A percentile compares a stretch with the other conserved stretches of the same genome.
phyloP scores from a whole-genome alignment of 2,888 invertebrate genomes.

The Drosophila paramelanica region DNA sequence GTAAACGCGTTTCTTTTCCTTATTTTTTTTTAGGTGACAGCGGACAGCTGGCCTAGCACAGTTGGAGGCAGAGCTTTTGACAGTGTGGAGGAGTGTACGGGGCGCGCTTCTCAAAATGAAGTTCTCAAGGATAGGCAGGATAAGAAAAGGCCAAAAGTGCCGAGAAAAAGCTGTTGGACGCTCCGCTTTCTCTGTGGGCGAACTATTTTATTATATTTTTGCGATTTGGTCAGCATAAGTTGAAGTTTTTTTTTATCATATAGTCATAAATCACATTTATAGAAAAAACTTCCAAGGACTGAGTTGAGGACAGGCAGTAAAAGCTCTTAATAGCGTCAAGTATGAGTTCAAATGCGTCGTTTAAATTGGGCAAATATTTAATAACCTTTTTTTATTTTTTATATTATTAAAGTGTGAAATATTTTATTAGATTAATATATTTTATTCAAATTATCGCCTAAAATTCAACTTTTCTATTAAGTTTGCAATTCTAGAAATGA shows the following conservation, averaged over 20 bases:
- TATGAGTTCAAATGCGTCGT: not conserved
- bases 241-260: conserved; percentile 22
- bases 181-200: conserved; percentile 30
- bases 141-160: conserved; percentile 18
- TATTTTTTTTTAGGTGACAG: conserved; percentile 53
- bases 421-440: no score
- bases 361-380: not conserved
- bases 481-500: no score
- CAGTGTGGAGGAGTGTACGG: conserved; percentile 1
- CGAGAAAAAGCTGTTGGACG: conserved; percentile 34
- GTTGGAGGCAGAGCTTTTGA: conserved; percentile 11
- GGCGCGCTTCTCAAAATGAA: conserved; percentile 60
- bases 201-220: conserved; percentile 58
- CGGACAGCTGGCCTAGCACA: conserved; percentile 64
- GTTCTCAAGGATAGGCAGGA: conserved; percentile 55
- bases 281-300: conserved; percentile 21
- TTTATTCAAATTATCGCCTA: no score
- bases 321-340: conserved; percentile 22
- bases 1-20: conserved; percentile 68
- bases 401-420: not conserved
- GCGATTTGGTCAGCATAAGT: conserved; percentile 46
- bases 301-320: conserved; percentile 5
- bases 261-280: conserved; percentile 67
- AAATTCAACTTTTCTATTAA: no score
- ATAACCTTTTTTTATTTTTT: not conserved